Conservation (phyloP, 2,113 vertebrate species). For the Otocyon megalotis region DNA sequence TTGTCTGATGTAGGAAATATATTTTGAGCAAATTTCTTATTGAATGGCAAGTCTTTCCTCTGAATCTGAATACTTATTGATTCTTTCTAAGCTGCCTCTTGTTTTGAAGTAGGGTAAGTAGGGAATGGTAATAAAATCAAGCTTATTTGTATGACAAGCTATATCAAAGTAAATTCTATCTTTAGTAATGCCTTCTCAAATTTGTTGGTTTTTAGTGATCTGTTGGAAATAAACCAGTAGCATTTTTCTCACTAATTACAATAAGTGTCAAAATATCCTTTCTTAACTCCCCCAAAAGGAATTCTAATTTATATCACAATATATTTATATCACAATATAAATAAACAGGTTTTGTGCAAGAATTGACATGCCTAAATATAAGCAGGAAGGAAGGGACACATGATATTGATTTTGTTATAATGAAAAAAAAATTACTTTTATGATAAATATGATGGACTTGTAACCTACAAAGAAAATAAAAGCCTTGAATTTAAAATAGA, state of each 20-base stretch:
- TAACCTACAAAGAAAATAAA: neutral
- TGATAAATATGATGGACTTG: neutral
- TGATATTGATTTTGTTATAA: neutral
- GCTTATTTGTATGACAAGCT: neutral
- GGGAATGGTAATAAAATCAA: neutral
- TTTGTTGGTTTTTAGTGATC: neutral
- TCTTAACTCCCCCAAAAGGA: neutral
- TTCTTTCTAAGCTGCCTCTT: neutral
- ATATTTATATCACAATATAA: neutral
- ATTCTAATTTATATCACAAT: neutral
- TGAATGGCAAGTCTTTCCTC: neutral
- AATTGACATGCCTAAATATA: neutral
- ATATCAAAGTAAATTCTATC: neutral
- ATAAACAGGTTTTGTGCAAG: neutral
- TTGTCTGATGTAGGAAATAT: neutral
- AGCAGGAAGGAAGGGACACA: neutral
- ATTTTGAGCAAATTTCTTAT: neutral
- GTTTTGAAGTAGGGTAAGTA: neutral
- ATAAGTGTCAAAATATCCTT: neutral
- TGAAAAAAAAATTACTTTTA: neutral
- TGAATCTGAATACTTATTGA: neutral
- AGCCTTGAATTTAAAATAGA: constrained; percentile 6
- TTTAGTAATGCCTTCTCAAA: neutral
- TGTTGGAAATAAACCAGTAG: neutral
- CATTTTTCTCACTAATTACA: neutral